A percentile compares a stretch with the other conserved stretches of the same genome.
These are phyloP conservation scores for Heliconius melpomene DNA, from an alignment of 1,140 invertebrate genomes.

Conservation along the genomic window DNA sequence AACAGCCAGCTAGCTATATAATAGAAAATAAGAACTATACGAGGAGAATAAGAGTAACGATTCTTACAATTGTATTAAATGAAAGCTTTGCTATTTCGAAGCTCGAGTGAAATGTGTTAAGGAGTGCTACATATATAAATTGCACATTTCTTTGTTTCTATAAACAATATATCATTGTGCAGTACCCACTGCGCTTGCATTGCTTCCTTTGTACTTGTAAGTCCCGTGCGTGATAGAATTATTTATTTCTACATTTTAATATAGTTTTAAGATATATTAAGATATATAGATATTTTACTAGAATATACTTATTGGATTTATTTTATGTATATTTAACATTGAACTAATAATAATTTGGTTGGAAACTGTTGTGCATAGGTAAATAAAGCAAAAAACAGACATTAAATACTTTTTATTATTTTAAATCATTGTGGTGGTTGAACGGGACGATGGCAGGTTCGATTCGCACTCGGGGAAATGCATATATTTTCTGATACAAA, in stretches of 20 bases:
- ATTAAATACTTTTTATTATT: too few species aligned
- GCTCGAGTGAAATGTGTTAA: constrained; percentile 24
- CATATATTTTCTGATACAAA: too few species aligned
- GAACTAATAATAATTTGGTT: too few species aligned
- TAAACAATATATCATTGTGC: constrained; percentile 25
- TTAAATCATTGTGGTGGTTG: too few species aligned
- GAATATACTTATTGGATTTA: too few species aligned
- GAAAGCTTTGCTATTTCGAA: constrained; percentile 11
- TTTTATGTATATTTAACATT: too few species aligned
- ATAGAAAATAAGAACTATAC: neutral
- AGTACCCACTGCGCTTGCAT: neutral
- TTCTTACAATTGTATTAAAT: constrained; percentile 17
- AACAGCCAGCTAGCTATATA: neutral
- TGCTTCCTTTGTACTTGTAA: constrained; percentile 7
- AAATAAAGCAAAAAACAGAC: too few species aligned
- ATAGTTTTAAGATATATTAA: neutral
- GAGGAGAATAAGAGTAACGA: neutral
- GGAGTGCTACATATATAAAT: constrained; percentile 9
- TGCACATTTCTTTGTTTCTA: constrained; percentile 26
- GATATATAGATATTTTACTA: too few species aligned
- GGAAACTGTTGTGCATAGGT: too few species aligned
- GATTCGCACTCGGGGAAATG: too few species aligned
- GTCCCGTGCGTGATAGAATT: neutral
- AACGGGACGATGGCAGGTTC: too few species aligned
- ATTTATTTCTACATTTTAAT: neutral